A percentile compares a stretch with the other conserved stretches of the same genome.
Conservation (phyloP, 2,888 invertebrate genomes). For the Galerucella nymphaeae region DNA sequence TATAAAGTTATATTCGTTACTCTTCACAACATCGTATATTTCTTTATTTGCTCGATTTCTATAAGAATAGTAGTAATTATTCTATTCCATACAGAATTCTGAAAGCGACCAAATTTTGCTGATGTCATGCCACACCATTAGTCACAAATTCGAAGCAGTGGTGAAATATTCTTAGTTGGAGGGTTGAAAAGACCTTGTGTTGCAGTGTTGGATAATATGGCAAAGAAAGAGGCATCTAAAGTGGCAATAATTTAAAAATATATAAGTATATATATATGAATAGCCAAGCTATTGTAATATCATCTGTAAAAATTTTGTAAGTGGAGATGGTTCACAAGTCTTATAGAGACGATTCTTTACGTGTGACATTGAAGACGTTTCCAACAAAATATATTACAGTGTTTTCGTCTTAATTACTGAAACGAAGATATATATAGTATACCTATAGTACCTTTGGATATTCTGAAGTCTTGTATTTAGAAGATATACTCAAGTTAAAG, state of each 20-base stretch:
- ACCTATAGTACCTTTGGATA: too few species aligned
- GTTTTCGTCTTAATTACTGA: too few species aligned
- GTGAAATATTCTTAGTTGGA: conserved; percentile 59
- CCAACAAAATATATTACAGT: too few species aligned
- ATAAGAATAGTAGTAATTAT: conserved; percentile 30
- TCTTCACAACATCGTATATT: conserved; percentile 18
- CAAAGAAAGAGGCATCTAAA: not conserved
- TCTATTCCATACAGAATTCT: conserved; percentile 44
- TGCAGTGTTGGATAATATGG: conserved; percentile 7
- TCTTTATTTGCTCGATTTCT: conserved; percentile 28
- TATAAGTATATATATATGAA: not conserved
- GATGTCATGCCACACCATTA: conserved; percentile 64
- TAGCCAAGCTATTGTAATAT: not conserved
- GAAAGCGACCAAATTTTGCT: conserved; percentile 60
- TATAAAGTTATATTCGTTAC: conserved; percentile 25
- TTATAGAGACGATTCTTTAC: too few species aligned
- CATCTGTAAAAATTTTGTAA: too few species aligned
- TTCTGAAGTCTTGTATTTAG: too few species aligned
- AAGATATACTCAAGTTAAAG: too few species aligned
- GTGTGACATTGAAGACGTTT: too few species aligned
- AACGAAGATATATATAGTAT: too few species aligned
- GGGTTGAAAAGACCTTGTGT: conserved; percentile 48
- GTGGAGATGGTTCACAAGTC: too few species aligned
- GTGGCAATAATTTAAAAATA: not conserved
- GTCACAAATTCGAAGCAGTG: conserved; percentile 61